Evolutionary conservation across 2,113 vertebrate genomes (phyloP).

Genomic region (Actenoides hombroni): DNA sequence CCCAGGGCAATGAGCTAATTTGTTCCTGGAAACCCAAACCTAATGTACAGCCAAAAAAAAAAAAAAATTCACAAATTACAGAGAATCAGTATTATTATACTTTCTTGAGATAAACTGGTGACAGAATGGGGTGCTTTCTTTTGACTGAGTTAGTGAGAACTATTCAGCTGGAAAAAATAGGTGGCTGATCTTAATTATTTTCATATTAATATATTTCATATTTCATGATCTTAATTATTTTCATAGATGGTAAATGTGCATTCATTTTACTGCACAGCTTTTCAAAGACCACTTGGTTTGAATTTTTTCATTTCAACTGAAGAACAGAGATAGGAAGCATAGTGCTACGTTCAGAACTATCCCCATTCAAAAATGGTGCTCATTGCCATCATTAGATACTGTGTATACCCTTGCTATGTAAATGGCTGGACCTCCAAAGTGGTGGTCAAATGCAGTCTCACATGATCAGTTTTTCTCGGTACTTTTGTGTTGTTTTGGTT

Average conservation of each 20-base stretch:
- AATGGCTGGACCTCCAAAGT: not conserved
- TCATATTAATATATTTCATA: too few species aligned
- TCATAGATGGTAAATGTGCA: not conserved
- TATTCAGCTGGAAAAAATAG: not conserved
- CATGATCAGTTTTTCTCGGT: not conserved
- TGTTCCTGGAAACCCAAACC: not conserved
- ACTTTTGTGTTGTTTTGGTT: not conserved
- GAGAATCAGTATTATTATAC: not conserved
- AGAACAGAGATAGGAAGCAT: not conserved
- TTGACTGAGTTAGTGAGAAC: not conserved
- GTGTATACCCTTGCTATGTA: not conserved
- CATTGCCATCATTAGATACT: not conserved
- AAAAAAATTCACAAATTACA: not conserved
- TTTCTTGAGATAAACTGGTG: not conserved
- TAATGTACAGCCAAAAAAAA: not conserved
- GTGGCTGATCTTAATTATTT: not conserved
- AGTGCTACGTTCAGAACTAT: not conserved
- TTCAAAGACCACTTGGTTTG: not conserved
- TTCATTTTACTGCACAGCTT: not conserved
- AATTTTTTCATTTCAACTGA: not conserved
- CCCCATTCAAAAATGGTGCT: not conserved
- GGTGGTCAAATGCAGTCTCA: not conserved
- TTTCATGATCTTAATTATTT: not conserved
- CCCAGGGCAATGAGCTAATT: not conserved
- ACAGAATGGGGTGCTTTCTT: not conserved